Conservation (phyloP, 1,140 invertebrate genomes). For the Diuraphis noxia region DNA sequence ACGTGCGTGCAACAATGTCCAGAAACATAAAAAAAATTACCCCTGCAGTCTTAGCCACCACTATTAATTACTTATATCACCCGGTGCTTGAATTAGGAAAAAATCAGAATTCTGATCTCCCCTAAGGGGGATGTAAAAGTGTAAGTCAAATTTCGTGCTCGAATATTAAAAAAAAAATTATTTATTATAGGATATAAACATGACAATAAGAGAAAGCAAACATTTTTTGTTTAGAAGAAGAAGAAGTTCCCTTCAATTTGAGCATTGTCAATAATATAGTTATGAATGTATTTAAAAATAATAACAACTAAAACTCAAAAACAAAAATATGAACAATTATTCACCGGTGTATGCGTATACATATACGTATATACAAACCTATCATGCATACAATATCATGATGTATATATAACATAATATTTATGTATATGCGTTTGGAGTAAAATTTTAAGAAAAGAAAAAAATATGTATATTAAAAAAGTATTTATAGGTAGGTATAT, state of each 20-base stretch:
- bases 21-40: neutral
- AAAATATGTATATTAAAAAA: neutral
- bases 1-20: neutral
- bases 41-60: neutral
- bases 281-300: neutral
- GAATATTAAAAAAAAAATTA: too few relatives aligned
- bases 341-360: neutral
- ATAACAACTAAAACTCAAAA: neutral
- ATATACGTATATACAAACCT: neutral
- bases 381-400: neutral
- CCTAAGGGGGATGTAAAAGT: too few relatives aligned
- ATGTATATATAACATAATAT: neutral
- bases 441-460: neutral
- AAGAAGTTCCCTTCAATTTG: too few relatives aligned
- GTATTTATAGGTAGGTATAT: neutral
- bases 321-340: neutral
- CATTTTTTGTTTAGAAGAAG: too few relatives aligned
- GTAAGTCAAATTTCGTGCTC: too few relatives aligned
- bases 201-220: too few relatives aligned
- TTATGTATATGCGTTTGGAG: neutral
- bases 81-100: too few relatives aligned
- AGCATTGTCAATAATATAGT: too few relatives aligned
- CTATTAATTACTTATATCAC: too few relatives aligned
- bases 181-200: too few relatives aligned
- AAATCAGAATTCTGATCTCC: too few relatives aligned